These are phyloP conservation scores for Sphaerodactylus townsendi DNA, from an alignment of 2,113 vertebrate genomes.

Conservation along the genomic window DNA sequence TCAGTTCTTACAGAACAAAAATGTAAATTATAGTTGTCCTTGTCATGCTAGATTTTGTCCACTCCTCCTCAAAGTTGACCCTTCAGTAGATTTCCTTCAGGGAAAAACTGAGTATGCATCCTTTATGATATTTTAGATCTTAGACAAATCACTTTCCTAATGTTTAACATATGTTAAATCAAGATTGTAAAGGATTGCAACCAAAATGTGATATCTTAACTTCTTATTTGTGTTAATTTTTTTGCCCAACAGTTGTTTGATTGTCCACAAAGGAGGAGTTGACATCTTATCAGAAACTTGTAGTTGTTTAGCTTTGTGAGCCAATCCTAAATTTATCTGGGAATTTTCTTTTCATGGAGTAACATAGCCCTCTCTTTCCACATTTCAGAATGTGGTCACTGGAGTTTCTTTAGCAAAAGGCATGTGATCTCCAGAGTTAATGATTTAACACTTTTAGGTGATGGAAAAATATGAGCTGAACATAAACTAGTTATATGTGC, in stretches of 20 bases:
- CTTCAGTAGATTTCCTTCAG: neutral
- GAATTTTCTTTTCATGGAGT: constrained; percentile 34
- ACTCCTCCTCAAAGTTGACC: neutral
- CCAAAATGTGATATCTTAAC: constrained; percentile 40
- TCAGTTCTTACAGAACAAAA: neutral
- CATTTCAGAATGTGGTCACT: constrained; percentile 45
- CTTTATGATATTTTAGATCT: neutral
- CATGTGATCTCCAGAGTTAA: constrained; percentile 32
- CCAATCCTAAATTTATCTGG: constrained; percentile 50
- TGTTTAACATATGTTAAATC: neutral
- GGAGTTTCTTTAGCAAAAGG: constrained; percentile 24
- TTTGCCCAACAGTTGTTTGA: constrained; percentile 23
- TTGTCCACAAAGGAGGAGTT: constrained; percentile 44
- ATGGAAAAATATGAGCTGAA: constrained; percentile 45
- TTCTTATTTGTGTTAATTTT: neutral
- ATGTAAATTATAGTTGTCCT: neutral
- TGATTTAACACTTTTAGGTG: constrained; percentile 60
- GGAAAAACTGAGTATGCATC: neutral
- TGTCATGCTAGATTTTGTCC: neutral
- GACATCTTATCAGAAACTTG: constrained; percentile 1
- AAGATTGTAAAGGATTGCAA: neutral
- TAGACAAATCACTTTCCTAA: neutral
- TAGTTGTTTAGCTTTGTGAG: constrained; percentile 43
- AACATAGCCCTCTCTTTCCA: constrained; percentile 39
- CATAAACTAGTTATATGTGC: constrained; percentile 42